Conservation (phyloP, 2,797 vertebrate species). For the Coregonus suidteri region DNA sequence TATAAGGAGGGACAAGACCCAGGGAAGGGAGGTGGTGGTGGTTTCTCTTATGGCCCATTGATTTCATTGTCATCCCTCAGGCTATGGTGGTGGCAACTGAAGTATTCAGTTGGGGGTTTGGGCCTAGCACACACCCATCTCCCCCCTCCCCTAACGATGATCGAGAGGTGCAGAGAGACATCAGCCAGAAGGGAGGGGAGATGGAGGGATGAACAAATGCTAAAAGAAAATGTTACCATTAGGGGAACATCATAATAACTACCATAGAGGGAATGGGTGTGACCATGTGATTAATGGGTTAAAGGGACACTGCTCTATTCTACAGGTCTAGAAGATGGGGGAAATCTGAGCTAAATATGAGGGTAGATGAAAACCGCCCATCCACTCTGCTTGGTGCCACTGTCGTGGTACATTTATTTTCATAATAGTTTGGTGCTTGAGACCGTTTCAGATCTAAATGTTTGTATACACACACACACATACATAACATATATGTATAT, state of each 20-base stretch:
- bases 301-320: too few species aligned
- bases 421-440: slow-evolving; percentile 76
- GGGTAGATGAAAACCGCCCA: slow-evolving; percentile 28
- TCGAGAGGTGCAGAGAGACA: not conserved
- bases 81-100: not conserved
- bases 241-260: not conserved
- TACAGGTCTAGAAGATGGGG: too few species aligned
- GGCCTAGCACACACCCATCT: too few species aligned
- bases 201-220: not conserved
- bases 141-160: not conserved
- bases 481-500: too few species aligned
- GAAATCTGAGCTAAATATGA: not conserved
- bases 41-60: slow-evolving; percentile 10
- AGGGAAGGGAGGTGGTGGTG: slow-evolving; percentile 23
- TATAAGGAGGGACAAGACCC: slow-evolving; percentile 50
- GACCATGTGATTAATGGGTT: too few species aligned
- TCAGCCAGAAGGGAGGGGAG: not conserved
- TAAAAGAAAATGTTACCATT: not conserved
- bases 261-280: too few species aligned
- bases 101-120: not conserved
- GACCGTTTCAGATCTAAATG: slow-evolving; percentile 78
- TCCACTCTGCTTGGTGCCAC: too few species aligned
- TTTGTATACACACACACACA: slow-evolving; percentile 68
- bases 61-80: slow-evolving; percentile 13
- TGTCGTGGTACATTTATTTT: slow-evolving; percentile 53